phyloP scores from a whole-genome alignment of 2,888 invertebrate species.

The Apodemia mormo region DNA sequence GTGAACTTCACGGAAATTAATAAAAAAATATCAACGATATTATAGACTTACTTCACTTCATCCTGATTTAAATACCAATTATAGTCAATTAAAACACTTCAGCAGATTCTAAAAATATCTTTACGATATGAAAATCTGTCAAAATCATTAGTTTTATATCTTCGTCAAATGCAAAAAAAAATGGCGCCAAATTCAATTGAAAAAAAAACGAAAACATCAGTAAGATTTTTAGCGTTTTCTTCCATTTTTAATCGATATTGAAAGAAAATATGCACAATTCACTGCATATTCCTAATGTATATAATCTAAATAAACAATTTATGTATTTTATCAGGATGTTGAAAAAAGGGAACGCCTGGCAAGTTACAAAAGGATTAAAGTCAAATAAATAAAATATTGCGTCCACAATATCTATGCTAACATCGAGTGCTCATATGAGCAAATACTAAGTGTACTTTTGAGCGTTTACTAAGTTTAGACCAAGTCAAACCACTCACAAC shows the following conservation, averaged over 20 bases:
- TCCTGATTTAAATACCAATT: constrained; percentile 1
- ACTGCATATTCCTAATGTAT: too few species aligned
- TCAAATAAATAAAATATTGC: constrained; percentile 16
- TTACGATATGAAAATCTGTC: neutral
- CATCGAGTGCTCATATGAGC: constrained; percentile 13
- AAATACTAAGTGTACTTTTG: constrained; percentile 16
- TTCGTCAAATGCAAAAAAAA: too few species aligned
- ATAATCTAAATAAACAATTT: too few species aligned
- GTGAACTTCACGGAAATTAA: constrained; percentile 34
- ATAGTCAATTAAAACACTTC: neutral
- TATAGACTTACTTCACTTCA: constrained; percentile 5
- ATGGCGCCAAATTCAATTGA: too few species aligned
- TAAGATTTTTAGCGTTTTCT: too few species aligned
- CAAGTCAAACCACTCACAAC: constrained; percentile 8
- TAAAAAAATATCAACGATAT: constrained; percentile 34
- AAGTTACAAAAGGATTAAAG: constrained; percentile 46
- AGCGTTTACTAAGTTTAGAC: constrained; percentile 10
- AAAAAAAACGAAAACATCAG: too few species aligned
- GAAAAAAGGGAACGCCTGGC: constrained; percentile 48
- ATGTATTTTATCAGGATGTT: constrained; percentile 1
- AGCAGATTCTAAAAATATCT: neutral
- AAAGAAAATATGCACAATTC: too few species aligned
- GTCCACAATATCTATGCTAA: constrained; percentile 16
- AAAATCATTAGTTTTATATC: neutral
- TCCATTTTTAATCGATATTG: too few species aligned